These are phyloP conservation scores for Chymomyza amoena DNA, from an alignment of 2,888 invertebrate genomes.

Conservation along the genomic window DNA sequence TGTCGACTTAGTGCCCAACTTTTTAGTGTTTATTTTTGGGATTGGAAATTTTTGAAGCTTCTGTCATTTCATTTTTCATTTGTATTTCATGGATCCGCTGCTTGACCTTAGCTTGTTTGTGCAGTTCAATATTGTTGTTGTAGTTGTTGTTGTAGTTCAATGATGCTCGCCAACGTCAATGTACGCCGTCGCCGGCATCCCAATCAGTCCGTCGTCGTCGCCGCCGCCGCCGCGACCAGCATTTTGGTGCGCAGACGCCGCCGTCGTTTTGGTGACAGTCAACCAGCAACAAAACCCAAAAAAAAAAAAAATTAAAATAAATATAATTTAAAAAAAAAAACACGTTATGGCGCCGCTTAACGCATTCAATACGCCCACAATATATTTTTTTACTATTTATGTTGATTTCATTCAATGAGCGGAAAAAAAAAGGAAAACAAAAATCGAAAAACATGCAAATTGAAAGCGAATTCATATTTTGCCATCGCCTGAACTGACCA, in stretches of 20 bases:
- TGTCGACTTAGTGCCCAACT: no score
- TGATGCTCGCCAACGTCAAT: constrained; percentile 59
- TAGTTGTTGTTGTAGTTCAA: constrained; percentile 14
- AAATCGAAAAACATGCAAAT: constrained; percentile 57
- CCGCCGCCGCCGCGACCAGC: constrained; percentile 13
- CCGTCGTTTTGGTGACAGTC: neutral
- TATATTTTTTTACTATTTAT: constrained; percentile 40
- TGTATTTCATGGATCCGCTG: constrained; percentile 22
- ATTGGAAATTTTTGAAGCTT: constrained; percentile 23
- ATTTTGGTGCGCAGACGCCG: neutral
- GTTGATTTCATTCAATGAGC: constrained; percentile 47
- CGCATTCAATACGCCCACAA: constrained; percentile 58
- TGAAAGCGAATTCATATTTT: constrained; percentile 59
- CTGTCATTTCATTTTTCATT: constrained; percentile 13
- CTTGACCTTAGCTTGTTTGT: constrained; percentile 60
- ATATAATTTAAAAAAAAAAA: neutral
- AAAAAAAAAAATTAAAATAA: neutral
- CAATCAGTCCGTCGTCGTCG: constrained; percentile 5
- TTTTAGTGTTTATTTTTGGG: constrained; percentile 6
- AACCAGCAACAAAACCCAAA: neutral
- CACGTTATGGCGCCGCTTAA: constrained; percentile 57
- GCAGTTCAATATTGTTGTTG: constrained; percentile 18
- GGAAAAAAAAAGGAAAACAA: constrained; percentile 26
- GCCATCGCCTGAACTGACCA: constrained; percentile 12
- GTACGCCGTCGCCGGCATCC: constrained; percentile 36